A percentile compares a stretch with the other conserved stretches of the same genome.
Evolutionary conservation across 1,140 invertebrate genomes (phyloP).

Genomic region (Chelonus insularis): DNA sequence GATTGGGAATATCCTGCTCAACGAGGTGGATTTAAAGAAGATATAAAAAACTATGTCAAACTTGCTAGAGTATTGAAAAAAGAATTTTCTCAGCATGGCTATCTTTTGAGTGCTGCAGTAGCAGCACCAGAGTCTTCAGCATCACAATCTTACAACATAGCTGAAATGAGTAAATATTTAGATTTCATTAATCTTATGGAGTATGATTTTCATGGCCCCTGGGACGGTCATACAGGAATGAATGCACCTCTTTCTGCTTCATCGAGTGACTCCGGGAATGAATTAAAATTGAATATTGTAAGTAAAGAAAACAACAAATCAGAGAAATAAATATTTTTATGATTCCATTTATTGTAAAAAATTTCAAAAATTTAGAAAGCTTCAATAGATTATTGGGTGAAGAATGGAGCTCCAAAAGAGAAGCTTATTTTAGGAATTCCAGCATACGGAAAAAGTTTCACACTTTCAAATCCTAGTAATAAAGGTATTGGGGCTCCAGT

Average conservation of each 20-base stretch:
- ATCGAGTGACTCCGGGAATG: slow-evolving; percentile 50
- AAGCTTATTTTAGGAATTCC: slow-evolving; percentile 72
- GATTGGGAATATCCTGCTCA: slow-evolving; percentile 82
- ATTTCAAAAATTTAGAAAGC: slow-evolving; percentile 43
- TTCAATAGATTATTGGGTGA: slow-evolving; percentile 63
- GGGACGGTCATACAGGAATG: slow-evolving; percentile 65
- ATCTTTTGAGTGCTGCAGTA: slow-evolving; percentile 60
- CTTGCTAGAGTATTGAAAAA: slow-evolving; percentile 60
- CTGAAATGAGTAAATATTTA: slow-evolving; percentile 57
- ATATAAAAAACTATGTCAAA: slow-evolving; percentile 58
- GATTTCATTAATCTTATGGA: slow-evolving; percentile 73
- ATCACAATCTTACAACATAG: slow-evolving; percentile 63
- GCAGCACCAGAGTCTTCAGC: slow-evolving; percentile 54
- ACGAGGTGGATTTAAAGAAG: slow-evolving; percentile 63
- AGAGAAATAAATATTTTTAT: too few relatives aligned
- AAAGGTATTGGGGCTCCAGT: slow-evolving; percentile 50
- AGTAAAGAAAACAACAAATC: too few relatives aligned
- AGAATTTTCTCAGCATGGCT: slow-evolving; percentile 51
- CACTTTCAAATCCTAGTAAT: slow-evolving; percentile 51
- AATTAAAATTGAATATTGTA: slow-evolving; percentile 58
- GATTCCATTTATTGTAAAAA: neutral
- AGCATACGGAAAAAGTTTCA: slow-evolving; percentile 71
- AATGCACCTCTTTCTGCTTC: slow-evolving; percentile 64
- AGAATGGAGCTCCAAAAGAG: slow-evolving; percentile 54
- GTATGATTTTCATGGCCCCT: slow-evolving; percentile 71